phyloP scores from a whole-genome alignment of 2,797 vertebrate species.

The Eurystomus glaucurus region DNA sequence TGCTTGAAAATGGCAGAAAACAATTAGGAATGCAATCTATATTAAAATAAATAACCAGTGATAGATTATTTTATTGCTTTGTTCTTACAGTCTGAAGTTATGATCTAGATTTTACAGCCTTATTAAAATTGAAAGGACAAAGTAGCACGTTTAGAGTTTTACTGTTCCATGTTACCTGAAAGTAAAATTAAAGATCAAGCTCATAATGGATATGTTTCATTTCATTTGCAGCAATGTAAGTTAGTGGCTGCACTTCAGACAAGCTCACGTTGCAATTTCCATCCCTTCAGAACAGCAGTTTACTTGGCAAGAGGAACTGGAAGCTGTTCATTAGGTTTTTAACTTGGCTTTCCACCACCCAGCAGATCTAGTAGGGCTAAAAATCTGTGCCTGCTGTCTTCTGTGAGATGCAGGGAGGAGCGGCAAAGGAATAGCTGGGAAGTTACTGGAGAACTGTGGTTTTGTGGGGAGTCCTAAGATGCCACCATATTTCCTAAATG shows the following conservation, averaged over 20 bases:
- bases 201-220: not conserved
- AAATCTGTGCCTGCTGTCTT: not conserved
- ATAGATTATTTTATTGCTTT: not conserved
- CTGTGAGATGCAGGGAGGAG: not conserved
- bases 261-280: not conserved
- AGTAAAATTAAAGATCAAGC: not conserved
- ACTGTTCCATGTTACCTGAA: not conserved
- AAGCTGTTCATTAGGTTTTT: conserved; percentile 2
- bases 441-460: not conserved
- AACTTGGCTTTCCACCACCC: not conserved
- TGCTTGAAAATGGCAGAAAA: conserved; percentile 11
- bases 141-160: not conserved
- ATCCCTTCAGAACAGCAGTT: not conserved
- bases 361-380: not conserved
- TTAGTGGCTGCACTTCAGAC: not conserved
- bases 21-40: not conserved
- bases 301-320: not conserved
- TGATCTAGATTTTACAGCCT: not conserved
- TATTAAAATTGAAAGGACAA: not conserved
- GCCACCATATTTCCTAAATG: not conserved
- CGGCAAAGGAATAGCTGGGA: not conserved
- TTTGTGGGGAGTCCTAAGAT: not conserved
- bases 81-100: not conserved
- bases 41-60: conserved; percentile 1
- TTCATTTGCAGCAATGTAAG: not conserved